Evolutionary conservation across 2,113 vertebrate species (phyloP), one percentile per base, ranked within the genome.

Genomic region (Hippocampus comes): DNA sequence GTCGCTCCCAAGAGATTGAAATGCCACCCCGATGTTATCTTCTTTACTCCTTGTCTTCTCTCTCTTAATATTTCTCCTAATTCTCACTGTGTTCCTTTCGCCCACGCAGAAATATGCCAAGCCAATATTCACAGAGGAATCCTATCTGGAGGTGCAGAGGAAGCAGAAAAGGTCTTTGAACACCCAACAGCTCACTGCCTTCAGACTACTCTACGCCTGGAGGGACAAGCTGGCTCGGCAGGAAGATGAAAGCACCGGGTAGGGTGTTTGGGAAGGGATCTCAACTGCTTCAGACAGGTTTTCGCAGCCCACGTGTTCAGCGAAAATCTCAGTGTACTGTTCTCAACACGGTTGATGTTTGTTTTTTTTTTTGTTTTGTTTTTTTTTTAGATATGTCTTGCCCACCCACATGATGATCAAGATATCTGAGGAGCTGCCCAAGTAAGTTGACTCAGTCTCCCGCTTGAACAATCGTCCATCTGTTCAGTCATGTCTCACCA

Each of bases 331-430:
- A 15, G 1, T 27, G 14, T 18, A 59, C 48, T 68, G 56, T 48
- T 23, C 27, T 53, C 1, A 8, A 51, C 61, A 46, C 63, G 34
- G 25, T 25, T 23, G 14, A 59, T n/a, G 8, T 68, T 46, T 9
- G 43, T 41, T 59, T 75, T 60, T 41, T 9, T 10, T 66, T 65
- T 3, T n/a, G n/a, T 74, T 75, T 30, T 27, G 27, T 27, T 27
- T 30, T 30, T 68, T 34, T 88, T 80, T 87, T 82, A 99, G 97
- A 61, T 99, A 95, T 0, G 81, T 96, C 30, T 84, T 99, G 18
- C 97, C 97, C n/a, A 98, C 96, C 78, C 97, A 99, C 55, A 98
- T 99, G 97, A 90, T 99, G 83, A 87, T 91, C 65, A 99, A 98
- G 89, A 95, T 99, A 49, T 90, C 96, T 0, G 96, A 99, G 76